These are phyloP conservation scores for Choloepus didactylus DNA, from an alignment of 2,797 vertebrate species.

Conservation along the genomic window DNA sequence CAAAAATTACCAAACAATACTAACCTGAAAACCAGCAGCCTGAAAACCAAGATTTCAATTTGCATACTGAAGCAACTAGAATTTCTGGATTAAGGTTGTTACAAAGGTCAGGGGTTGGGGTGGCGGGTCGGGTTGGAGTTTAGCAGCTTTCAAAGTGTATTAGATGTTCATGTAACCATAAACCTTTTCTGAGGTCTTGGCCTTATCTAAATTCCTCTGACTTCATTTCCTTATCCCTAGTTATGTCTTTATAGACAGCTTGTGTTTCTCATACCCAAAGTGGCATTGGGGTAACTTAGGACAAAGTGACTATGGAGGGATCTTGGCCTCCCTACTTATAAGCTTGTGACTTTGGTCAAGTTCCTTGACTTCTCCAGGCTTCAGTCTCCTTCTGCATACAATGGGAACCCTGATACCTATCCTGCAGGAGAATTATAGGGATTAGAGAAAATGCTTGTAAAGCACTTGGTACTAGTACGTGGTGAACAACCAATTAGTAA, in stretches of 20 bases:
- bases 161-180: not conserved
- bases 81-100: not conserved
- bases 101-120: not conserved
- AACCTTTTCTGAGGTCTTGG: constrained; percentile 26
- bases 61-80: not conserved
- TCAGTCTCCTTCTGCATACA: not conserved
- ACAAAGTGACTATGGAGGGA: not conserved
- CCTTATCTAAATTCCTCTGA: not conserved
- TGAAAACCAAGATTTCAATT: not conserved
- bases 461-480: not conserved
- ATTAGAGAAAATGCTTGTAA: not conserved
- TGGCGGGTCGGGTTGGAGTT: not conserved
- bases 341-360: not conserved
- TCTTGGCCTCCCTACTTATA: not conserved
- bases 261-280: not conserved
- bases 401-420: not conserved
- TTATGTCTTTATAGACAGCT: not conserved
- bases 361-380: not conserved
- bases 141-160: constrained; percentile 35
- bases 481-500: not conserved
- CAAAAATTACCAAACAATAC: not conserved
- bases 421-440: not conserved
- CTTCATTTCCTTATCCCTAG: not conserved
- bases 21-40: constrained; percentile 11
- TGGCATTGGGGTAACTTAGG: not conserved